Evolutionary conservation across 2,888 invertebrate species (phyloP).

Genomic region (Salpingus planirostris): DNA sequence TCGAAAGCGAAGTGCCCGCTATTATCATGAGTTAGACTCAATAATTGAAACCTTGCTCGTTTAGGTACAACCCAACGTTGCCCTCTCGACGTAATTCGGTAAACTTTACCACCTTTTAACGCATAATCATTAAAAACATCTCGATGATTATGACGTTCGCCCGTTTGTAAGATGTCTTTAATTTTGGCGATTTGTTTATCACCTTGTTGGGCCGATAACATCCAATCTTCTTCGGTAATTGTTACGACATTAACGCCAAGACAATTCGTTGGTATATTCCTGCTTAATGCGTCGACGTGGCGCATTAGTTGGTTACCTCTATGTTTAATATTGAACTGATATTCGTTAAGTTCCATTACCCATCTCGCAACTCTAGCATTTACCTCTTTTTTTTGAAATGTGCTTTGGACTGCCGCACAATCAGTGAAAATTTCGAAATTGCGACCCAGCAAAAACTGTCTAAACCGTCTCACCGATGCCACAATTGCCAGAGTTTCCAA

Average conservation of each 20-base stretch:
- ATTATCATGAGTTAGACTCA: conserved; percentile 20
- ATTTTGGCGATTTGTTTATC: conserved; percentile 6
- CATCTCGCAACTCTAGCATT: conserved; percentile 9
- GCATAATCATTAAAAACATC: conserved; percentile 15
- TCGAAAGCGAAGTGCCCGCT: conserved; percentile 25
- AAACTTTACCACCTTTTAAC: conserved; percentile 12
- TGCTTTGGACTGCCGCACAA: conserved; percentile 10
- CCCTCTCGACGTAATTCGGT: conserved; percentile 10
- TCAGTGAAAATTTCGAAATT: conserved; percentile 13
- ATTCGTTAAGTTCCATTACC: conserved; percentile 7
- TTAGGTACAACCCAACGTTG: conserved; percentile 16
- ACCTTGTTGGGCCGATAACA: conserved; percentile 8
- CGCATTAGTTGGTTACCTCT: conserved; percentile 5
- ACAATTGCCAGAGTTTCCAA: conserved; percentile 14
- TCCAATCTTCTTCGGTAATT: conserved; percentile 10
- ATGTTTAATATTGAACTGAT: conserved; percentile 4
- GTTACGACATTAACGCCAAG: not conserved
- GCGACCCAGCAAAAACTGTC: conserved; percentile 9
- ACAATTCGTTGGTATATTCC: conserved; percentile 4
- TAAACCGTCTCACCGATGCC: conserved; percentile 6
- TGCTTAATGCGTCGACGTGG: conserved; percentile 9
- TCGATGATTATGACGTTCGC: conserved; percentile 5
- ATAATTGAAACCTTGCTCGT: conserved; percentile 18
- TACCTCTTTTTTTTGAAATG: conserved; percentile 9
- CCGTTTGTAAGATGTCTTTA: conserved; percentile 2